Base-by-base conservation (phyloP, 2,888 invertebrate species). In the Oxytorus armatus region DNA sequence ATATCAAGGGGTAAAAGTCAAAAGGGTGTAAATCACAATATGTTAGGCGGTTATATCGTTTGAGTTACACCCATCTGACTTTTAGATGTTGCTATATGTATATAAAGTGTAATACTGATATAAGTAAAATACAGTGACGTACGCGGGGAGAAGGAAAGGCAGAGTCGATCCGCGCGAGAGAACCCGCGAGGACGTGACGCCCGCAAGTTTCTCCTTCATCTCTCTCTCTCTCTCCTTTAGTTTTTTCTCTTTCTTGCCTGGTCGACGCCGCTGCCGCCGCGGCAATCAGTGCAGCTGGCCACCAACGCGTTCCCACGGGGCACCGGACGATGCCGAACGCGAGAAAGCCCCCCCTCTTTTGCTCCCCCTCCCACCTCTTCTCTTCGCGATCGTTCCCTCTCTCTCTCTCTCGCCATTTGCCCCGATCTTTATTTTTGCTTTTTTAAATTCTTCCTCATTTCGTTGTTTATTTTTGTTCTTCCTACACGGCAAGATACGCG, bases 281-380 rank as follows among this genome's bases (percentile, higher is more conserved):
- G 87, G 90, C 90, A 89, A 89, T 90, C 89, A 89, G 89, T 90
- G 90, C 90, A 90, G 90, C 90, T 90, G 90, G 89, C 90, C 90
- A 89, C 90, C 90, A 90, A 90, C 90, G 90, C 90, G 89, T 90
- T 90, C 90, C 90, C 90, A 90, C 90, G 90, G 88, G 88, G 89
- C 77, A 74, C 89, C 89, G 87, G 78, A 88, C 88, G 85, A 76
- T 75, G 70, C 79, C 75, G 66, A 79, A 79, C 79, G 79, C 78
- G 59, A 72, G 68, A 68, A 70, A 78, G 69, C 65, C 53, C 68
- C 42, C 42, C 61, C n/a, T n/a, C n/a, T n/a, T 42, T 33, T 8
- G n/a, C 44, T 42, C 16, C 49, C 66, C 53, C 25, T 53, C 4
- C 14, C 16, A 39, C 7, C 44, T 36, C 55, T 42, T 79, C 83